Evolutionary conservation across 2,113 vertebrate species (phyloP).

Genomic region (Gorsachius goisagi): DNA sequence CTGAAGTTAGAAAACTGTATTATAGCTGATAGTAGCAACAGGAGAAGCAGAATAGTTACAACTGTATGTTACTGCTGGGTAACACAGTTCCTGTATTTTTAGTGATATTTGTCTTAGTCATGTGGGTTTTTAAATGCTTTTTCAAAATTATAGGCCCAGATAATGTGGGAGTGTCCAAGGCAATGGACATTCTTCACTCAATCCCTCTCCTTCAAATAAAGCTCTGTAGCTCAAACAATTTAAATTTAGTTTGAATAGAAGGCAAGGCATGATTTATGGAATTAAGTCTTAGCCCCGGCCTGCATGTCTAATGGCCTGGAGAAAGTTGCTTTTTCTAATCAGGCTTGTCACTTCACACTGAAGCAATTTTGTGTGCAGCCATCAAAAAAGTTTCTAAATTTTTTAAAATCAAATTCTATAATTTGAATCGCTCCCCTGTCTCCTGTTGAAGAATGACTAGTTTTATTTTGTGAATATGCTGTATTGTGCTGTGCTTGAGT

Average conservation of each 20-base stretch:
- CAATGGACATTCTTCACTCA: background rate
- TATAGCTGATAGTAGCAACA: background rate
- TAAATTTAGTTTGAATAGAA: background rate
- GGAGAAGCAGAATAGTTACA: background rate
- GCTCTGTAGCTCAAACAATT: background rate
- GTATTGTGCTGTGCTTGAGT: background rate
- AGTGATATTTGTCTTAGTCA: background rate
- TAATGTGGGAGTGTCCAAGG: background rate
- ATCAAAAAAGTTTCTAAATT: background rate
- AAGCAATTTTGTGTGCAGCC: background rate
- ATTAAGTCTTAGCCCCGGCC: background rate
- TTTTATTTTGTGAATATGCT: background rate
- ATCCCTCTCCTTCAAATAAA: background rate
- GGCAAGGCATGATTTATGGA: background rate
- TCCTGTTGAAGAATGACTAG: background rate
- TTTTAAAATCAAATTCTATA: background rate
- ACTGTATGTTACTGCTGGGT: background rate
- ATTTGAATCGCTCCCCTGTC: background rate
- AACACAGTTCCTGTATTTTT: background rate
- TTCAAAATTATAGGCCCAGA: background rate
- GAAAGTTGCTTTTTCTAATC: background rate
- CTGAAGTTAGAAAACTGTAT: background rate
- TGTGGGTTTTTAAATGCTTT: background rate
- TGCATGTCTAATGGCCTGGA: background rate
- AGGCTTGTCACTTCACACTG: background rate